Evolutionary conservation across 2,113 vertebrate genomes (phyloP).

Genomic region (Ictidomys tridecemlineatus): DNA sequence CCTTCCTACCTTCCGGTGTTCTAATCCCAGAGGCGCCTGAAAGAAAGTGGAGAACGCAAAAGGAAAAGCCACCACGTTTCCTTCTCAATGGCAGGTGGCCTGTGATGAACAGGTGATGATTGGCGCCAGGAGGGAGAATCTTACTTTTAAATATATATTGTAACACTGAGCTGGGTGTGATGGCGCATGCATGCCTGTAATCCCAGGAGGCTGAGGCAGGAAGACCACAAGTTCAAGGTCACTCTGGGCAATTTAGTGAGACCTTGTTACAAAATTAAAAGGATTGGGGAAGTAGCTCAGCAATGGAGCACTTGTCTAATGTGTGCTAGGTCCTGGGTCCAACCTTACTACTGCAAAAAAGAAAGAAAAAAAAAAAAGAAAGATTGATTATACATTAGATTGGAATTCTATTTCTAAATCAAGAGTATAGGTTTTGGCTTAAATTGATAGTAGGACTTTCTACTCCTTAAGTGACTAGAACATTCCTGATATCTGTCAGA

Average conservation of each 20-base stretch:
- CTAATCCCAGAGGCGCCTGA: neutral
- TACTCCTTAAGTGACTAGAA: neutral
- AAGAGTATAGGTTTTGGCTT: slow-evolving; percentile 37
- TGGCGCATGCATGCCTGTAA: neutral
- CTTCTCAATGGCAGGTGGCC: neutral
- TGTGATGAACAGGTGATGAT: neutral
- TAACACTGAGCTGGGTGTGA: neutral
- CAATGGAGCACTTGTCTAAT: neutral
- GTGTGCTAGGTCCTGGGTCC: neutral
- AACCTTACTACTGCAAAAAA: neutral
- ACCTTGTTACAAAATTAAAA: neutral
- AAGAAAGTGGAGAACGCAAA: neutral
- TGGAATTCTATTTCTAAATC: slow-evolving; percentile 55
- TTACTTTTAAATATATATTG: slow-evolving; percentile 4
- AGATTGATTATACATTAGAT: neutral
- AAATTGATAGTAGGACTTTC: slow-evolving; percentile 9
- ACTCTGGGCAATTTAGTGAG: neutral
- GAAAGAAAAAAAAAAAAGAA: neutral
- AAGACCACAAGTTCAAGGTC: neutral
- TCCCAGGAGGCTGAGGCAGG: neutral
- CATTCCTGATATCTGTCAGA: slow-evolving; percentile 15
- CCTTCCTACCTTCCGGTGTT: neutral
- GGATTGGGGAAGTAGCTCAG: neutral
- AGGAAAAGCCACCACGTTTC: neutral
- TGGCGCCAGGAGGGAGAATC: neutral